These are phyloP conservation scores for Eustalomyia histrio DNA, from an alignment of 2,888 invertebrate species.

Conservation along the genomic window DNA sequence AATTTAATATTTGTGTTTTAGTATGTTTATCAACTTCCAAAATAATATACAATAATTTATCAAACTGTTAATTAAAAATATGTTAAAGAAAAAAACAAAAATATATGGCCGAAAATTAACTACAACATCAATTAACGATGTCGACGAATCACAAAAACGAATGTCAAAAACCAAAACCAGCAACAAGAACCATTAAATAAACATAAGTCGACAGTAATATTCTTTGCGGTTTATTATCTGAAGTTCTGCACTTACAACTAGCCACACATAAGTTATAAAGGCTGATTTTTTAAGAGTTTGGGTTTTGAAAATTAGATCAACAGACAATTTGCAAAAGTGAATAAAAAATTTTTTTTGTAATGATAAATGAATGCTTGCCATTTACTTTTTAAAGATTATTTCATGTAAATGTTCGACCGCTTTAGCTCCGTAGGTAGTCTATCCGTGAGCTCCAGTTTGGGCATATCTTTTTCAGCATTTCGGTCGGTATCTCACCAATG, in stretches of 20 bases:
- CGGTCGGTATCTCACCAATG: no score
- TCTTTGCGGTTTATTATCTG: constrained; percentile 19
- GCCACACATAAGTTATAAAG: neutral
- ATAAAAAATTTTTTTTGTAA: no score
- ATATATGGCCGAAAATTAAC: neutral
- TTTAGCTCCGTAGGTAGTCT: no score
- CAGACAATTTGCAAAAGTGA: no score
- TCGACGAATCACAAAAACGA: neutral
- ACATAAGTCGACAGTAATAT: neutral
- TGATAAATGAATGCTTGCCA: no score
- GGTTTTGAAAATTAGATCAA: no score
- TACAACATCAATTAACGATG: constrained; percentile 17
- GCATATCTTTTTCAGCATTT: no score
- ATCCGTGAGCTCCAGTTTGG: no score
- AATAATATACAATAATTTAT: constrained; percentile 3
- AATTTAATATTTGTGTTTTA: neutral
- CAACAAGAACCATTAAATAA: neutral
- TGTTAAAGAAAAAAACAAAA: neutral
- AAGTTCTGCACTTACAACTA: constrained; percentile 21
- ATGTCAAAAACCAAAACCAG: neutral
- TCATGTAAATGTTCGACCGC: no score
- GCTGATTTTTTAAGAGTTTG: no score
- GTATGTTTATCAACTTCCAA: neutral
- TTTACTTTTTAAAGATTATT: no score
- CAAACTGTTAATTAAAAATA: constrained; percentile 32